Evolutionary conservation across 1,140 invertebrate species (phyloP).

Genomic region (Harpegnathos saltator): DNA sequence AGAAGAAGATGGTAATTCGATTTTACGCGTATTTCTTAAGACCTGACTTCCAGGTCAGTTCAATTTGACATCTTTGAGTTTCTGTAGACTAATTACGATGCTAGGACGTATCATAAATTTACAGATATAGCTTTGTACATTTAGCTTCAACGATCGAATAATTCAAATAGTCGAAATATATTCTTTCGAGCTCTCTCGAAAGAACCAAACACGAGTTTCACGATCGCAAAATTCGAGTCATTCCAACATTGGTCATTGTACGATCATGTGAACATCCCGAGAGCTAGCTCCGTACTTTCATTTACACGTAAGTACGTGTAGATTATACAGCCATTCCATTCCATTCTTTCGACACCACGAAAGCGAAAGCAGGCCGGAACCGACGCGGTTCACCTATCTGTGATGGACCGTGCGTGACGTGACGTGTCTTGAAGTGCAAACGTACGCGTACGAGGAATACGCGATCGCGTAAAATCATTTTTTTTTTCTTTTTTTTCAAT

Average conservation of each 20-base stretch:
- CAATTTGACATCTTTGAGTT: not conserved
- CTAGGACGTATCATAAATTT: no score
- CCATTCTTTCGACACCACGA: constrained; percentile 45
- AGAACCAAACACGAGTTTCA: no score
- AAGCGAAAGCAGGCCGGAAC: constrained; percentile 55
- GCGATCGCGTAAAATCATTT: constrained; percentile 12
- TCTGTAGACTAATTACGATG: no score
- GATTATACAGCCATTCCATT: constrained; percentile 26
- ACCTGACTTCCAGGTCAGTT: not conserved
- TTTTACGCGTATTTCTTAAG: constrained; percentile 18
- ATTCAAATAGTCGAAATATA: no score
- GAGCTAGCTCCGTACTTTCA: no score
- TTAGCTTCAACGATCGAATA: no score
- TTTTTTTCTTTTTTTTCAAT: no score
- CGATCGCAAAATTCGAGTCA: not conserved
- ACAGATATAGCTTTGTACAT: no score
- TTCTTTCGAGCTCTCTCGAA: no score
- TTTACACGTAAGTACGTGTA: not conserved
- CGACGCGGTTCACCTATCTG: constrained; percentile 45
- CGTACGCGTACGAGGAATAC: not conserved
- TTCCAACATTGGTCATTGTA: not conserved
- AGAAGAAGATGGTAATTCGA: not conserved
- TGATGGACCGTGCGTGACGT: constrained; percentile 23
- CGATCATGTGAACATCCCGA: no score
- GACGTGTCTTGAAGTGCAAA: not conserved